phyloP scores from a whole-genome alignment of 1,140 invertebrate genomes.

The Anoplophora glabripennis region DNA sequence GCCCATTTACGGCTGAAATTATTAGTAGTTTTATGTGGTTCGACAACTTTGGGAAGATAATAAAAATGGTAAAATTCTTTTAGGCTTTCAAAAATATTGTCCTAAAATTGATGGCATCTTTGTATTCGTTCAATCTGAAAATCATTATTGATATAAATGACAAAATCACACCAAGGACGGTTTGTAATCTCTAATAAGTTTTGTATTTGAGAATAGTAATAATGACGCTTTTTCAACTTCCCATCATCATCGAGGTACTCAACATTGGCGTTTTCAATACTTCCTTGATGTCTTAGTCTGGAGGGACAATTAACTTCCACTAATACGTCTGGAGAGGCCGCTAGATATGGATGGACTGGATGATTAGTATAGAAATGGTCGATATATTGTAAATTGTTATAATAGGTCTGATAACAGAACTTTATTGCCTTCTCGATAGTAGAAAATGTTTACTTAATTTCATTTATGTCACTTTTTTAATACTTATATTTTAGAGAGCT shows the following conservation, averaged over 20 bases:
- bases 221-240: constrained; percentile 5
- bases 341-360: constrained; percentile 5
- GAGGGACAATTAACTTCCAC: constrained; percentile 26
- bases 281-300: constrained; percentile 4
- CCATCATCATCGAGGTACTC: constrained; percentile 10
- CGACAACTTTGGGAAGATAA: constrained; percentile 4
- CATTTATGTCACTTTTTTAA: too few relatives aligned
- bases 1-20: not conserved
- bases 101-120: constrained; percentile 7
- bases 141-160: constrained; percentile 10
- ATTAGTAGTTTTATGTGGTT: not conserved
- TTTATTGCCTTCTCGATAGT: too few relatives aligned
- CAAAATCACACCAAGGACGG: constrained; percentile 12
- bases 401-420: too few relatives aligned
- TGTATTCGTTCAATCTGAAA: constrained; percentile 1
- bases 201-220: constrained; percentile 25
- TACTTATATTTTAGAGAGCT: too few relatives aligned
- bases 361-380: too few relatives aligned
- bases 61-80: constrained; percentile 7
- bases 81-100: constrained; percentile 6
- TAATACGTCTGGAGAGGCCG: constrained; percentile 17
- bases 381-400: too few relatives aligned
- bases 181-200: constrained; percentile 2
- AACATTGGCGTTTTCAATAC: constrained; percentile 5
- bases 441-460: too few relatives aligned